These are phyloP conservation scores for Zoanthus gigantus DNA, from an alignment of 92 coral and sea anemone genomes.

Conservation along the genomic window DNA sequence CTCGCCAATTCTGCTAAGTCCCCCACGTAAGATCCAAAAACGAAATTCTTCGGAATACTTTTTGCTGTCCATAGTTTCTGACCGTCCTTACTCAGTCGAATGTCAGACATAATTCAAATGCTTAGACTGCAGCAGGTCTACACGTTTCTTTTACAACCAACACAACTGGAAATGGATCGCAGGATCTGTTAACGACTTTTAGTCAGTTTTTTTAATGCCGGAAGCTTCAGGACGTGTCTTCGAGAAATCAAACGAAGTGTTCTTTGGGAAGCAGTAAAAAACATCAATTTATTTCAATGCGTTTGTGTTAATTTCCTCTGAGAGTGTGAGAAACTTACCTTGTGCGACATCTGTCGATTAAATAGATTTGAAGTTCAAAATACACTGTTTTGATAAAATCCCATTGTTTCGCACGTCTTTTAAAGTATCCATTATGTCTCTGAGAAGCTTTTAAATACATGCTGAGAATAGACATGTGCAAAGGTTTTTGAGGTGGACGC, in stretches of 20 bases:
- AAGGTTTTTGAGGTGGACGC: conserved; percentile 38
- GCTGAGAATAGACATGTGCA: conserved; percentile 77
- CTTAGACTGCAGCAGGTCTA: not conserved
- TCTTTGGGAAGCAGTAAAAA: conserved; percentile 31
- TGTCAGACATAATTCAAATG: conserved; percentile 61
- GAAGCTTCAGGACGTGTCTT: not conserved
- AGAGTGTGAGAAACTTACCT: conserved; percentile 75
- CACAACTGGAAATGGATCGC: not conserved
- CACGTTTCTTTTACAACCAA: not conserved
- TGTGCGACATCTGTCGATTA: conserved; percentile 79
- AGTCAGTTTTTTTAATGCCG: not conserved
- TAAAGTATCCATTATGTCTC: conserved; percentile 82
- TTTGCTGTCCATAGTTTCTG: conserved; percentile 71
- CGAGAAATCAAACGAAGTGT: conserved; percentile 35
- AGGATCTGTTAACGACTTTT: not conserved
- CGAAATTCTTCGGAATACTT: conserved; percentile 59
- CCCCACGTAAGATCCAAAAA: conserved; percentile 69
- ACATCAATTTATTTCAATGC: conserved; percentile 64
- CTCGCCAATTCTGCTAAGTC: conserved; percentile 20
- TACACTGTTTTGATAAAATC: conserved; percentile 88
- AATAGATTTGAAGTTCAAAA: conserved; percentile 86
- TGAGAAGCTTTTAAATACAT: conserved; percentile 86
- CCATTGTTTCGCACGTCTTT: conserved; percentile 76
- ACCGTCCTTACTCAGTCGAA: conserved; percentile 59
- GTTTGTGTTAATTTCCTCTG: conserved; percentile 71